Evolutionary conservation across 2,113 vertebrate species (phyloP).

Genomic region (Sebastes schlegelii): DNA sequence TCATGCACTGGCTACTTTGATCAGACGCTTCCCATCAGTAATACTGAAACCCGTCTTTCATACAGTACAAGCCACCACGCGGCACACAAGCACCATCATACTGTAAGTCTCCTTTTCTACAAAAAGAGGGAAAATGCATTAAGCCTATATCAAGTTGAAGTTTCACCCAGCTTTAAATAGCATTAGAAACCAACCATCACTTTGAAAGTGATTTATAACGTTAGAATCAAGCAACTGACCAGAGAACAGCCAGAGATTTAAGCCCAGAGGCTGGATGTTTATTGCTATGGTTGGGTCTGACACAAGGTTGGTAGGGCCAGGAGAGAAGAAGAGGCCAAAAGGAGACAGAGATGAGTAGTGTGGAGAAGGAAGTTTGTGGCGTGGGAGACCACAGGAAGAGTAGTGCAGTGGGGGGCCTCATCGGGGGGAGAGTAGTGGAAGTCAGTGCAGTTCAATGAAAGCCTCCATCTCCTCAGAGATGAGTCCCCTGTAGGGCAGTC

Average conservation of each 20-base stretch:
- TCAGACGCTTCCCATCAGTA: constrained; percentile 29
- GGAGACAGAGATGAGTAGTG: constrained; percentile 8
- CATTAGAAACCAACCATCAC: constrained; percentile 37
- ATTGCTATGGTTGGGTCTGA: constrained; percentile 75
- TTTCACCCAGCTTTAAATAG: constrained; percentile 40
- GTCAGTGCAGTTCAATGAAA: constrained; percentile 95
- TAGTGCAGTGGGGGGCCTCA: constrained; percentile 34
- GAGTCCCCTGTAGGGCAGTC: constrained; percentile 94
- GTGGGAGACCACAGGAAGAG: neutral
- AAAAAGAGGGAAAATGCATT: constrained; percentile 13
- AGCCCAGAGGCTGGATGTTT: constrained; percentile 45
- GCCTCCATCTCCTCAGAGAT: constrained; percentile 96
- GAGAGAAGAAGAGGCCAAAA: constrained; percentile 11
- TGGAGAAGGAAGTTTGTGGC: neutral
- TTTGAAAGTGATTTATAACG: constrained; percentile 8
- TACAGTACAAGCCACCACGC: constrained; percentile 28
- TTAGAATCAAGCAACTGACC: constrained; percentile 46
- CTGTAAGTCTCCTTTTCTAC: constrained; percentile 2
- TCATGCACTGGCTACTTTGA: constrained; percentile 63
- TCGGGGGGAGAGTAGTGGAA: neutral
- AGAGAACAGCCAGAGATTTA: constrained; percentile 39
- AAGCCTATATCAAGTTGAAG: constrained; percentile 26
- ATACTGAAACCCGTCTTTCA: constrained; percentile 36
- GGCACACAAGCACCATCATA: constrained; percentile 43
- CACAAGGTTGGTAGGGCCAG: constrained; percentile 31